A percentile compares a stretch with the other conserved stretches of the same genome.
Evolutionary conservation across 23 tunicate genomes (phyloP).

Genomic region (Diplosoma virens): DNA sequence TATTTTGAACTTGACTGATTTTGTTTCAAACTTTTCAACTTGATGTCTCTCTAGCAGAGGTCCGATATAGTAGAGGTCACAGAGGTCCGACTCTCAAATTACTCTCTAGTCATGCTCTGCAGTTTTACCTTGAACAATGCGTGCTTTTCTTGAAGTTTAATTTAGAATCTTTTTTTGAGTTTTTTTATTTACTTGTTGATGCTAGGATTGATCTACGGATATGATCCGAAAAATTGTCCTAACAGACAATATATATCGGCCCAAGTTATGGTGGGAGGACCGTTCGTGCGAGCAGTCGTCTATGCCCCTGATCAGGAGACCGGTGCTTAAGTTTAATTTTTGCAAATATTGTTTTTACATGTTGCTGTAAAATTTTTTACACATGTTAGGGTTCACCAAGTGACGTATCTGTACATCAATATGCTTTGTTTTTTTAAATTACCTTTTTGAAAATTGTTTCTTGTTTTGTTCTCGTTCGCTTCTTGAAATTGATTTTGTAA

Average conservation of each 20-base stretch:
- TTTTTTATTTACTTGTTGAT: too few species aligned
- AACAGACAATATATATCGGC: constrained; percentile 16
- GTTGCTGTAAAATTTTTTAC: not conserved
- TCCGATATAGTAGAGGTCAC: not conserved
- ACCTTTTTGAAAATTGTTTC: too few species aligned
- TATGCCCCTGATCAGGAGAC: not conserved
- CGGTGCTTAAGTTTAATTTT: not conserved
- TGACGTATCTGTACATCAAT: too few species aligned
- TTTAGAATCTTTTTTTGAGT: not conserved
- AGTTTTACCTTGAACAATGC: not conserved
- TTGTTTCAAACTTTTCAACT: not conserved
- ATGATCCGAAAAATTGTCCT: constrained; percentile 15
- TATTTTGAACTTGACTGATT: not conserved
- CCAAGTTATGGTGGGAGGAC: not conserved
- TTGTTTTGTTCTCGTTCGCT: too few species aligned
- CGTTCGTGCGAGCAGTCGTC: not conserved
- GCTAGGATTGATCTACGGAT: constrained; percentile 40
- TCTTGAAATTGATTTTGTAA: too few species aligned
- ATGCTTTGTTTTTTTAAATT: too few species aligned
- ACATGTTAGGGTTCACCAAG: too few species aligned
- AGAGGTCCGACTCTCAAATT: too few species aligned
- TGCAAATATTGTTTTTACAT: not conserved
- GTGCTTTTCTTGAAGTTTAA: not conserved
- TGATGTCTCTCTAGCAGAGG: not conserved
- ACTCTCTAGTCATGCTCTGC: not conserved